These are phyloP conservation scores for Butastur rufipennis DNA, from an alignment of 2,113 vertebrate genomes.

Conservation along the genomic window DNA sequence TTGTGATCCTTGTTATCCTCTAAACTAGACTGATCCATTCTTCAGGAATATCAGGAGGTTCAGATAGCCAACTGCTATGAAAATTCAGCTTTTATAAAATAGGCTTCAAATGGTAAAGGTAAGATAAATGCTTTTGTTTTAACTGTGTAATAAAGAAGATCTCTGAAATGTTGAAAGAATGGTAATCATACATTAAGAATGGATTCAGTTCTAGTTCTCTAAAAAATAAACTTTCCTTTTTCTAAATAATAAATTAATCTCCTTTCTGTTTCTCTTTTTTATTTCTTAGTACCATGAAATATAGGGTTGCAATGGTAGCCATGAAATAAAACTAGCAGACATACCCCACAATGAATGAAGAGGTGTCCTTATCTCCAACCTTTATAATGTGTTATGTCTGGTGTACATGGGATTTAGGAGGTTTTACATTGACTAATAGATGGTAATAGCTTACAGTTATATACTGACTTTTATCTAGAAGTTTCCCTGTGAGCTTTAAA, in stretches of 20 bases:
- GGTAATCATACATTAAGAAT: not conserved
- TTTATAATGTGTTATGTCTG: not conserved
- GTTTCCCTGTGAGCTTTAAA: not conserved
- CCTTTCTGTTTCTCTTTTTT: not conserved
- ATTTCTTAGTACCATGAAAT: not conserved
- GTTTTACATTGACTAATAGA: not conserved
- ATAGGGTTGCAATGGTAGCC: not conserved
- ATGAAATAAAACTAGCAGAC: not conserved
- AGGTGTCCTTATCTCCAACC: not conserved
- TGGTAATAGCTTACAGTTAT: not conserved
- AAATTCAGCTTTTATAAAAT: not conserved
- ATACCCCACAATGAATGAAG: not conserved
- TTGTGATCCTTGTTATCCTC: not conserved
- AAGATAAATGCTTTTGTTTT: not conserved
- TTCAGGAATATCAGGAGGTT: not conserved
- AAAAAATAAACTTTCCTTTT: not conserved
- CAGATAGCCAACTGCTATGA: not conserved
- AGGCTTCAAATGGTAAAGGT: not conserved
- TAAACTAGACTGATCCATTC: not conserved
- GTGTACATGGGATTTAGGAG: not conserved
- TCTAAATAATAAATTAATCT: not conserved
- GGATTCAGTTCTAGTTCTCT: not conserved
- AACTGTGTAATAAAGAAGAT: not conserved
- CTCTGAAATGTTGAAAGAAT: not conserved
- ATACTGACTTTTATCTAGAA: not conserved